Evolutionary conservation across 2,797 vertebrate genomes (phyloP), one percentile per base, ranked within the genome.

Genomic region (Euphonia xanthogaster): DNA sequence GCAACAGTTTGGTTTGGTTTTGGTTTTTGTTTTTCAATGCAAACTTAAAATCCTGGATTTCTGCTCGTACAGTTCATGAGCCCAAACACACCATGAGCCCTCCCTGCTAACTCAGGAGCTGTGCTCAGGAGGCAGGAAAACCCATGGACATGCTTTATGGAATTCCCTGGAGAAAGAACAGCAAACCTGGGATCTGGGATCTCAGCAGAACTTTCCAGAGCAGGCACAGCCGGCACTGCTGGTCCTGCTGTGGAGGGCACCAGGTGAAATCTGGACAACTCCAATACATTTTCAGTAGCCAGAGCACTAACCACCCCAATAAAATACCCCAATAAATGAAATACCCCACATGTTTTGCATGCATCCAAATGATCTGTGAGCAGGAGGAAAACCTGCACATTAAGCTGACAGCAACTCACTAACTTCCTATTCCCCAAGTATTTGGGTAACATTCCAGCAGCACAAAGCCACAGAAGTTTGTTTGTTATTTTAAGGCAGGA

Each of bases 151-250:
- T 3, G 39, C 55, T 92, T n/a, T 5, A 22, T 1, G 13, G 44
- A 71, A 89, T 15, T 76, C 62, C 66, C 57, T 40, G 23, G 62
- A 94, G 70, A 89, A 95, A 54, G 11, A 28, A 57, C 48, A 76
- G 77, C 84, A 19, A 79, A 45, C 30, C 62, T 3, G 0, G 27
- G 55, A 93, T 27, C 61, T 3, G 1, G 30, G 63, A 91, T 16
- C 72, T 76, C 6, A 0, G 87, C 20, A 84, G 77, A 96, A 96
- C 77, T 40, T 92, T 95, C 92, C 85, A 92, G 95, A 91, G 66
- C 68, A 14, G 4, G 63, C 66, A 57, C 48, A 72, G 62, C 55
- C 61, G 47, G 79, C 48, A 79, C 87, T 13, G 42, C 70, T 9
- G 8, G 40, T 76, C 88, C 63, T 1, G 6, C 75, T 58, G 68